A percentile compares a stretch with the other conserved stretches of the same genome.
Evolutionary conservation across 2,113 vertebrate genomes (phyloP).

Genomic region (Poeciliopsis retropinna): DNA sequence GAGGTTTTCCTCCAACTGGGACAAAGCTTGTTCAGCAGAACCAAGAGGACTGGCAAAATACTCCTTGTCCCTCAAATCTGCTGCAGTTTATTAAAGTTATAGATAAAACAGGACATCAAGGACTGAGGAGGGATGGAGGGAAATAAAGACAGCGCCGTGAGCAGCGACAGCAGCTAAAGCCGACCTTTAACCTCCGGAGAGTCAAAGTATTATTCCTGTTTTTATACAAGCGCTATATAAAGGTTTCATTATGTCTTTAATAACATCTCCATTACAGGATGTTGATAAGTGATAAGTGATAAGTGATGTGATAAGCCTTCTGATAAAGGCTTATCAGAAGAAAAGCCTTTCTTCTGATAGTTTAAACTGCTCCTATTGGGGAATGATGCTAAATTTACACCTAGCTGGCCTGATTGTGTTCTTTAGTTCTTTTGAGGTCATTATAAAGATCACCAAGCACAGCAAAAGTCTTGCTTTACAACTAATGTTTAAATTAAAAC

Average conservation of each 20-base stretch:
- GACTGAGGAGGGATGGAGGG: background rate
- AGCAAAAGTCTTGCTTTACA: no score
- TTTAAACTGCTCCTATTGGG: background rate
- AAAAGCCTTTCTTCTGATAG: conserved; percentile 16
- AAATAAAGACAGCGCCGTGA: conserved; percentile 12
- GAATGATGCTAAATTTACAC: background rate
- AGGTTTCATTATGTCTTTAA: conserved; percentile 55
- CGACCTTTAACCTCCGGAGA: conserved; percentile 63
- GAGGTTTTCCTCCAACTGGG: conserved; percentile 21
- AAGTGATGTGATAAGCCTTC: no score
- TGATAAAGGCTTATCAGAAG: no score
- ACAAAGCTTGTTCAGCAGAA: conserved; percentile 16
- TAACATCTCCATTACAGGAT: no score
- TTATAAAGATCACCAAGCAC: background rate
- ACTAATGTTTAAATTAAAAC: no score
- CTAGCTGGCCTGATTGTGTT: conserved; percentile 21
- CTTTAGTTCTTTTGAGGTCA: conserved; percentile 16
- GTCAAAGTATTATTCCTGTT: conserved; percentile 78
- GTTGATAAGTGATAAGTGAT: no score
- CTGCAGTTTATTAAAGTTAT: conserved; percentile 17
- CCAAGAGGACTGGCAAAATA: conserved; percentile 2
- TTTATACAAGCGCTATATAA: conserved; percentile 75
- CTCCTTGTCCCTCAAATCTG: background rate
- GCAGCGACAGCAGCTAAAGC: conserved; percentile 75
- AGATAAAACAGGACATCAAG: background rate